Percentiles rank a stretch among this genome's conserved stretches.
phyloP scores from a whole-genome alignment of 2,113 vertebrate genomes.

The Mohoua ochrocephala region DNA sequence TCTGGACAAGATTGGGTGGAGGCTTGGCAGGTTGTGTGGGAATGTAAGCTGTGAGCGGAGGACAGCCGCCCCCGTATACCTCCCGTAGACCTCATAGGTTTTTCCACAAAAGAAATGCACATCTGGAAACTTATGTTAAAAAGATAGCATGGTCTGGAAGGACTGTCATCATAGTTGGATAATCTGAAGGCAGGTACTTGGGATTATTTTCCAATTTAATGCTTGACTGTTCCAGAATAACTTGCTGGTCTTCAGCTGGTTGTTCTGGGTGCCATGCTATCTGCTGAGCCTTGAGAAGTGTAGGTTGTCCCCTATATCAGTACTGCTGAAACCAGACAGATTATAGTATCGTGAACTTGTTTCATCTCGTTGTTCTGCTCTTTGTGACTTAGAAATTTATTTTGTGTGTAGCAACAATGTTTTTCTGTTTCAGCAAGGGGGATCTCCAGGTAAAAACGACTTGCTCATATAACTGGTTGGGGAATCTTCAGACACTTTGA shows the following conservation, averaged over 20 bases:
- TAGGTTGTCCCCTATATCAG: neutral
- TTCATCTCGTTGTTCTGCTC: neutral
- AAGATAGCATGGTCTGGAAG: neutral
- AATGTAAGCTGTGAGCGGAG: neutral
- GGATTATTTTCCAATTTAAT: neutral
- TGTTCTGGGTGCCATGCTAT: neutral
- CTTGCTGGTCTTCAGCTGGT: neutral
- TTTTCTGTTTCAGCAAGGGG: neutral
- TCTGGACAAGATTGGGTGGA: neutral
- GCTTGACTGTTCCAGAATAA: neutral
- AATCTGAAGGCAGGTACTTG: neutral
- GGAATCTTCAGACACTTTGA: neutral
- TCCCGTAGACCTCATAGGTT: neutral
- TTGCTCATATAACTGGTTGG: neutral
- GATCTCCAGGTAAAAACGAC: neutral
- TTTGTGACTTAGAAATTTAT: neutral
- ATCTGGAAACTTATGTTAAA: neutral
- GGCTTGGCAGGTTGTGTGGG: neutral
- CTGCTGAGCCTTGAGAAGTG: neutral
- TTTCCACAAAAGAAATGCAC: neutral
- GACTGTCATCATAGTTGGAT: neutral
- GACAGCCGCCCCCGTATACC: accelerated
- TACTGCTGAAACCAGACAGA: neutral
- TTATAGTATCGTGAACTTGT: neutral
- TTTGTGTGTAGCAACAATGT: neutral